Evolutionary conservation across 30 jellyfish, hydroid and myxozoan genomes (phyloP), one percentile per base, ranked within the genome.

Genomic region (Nemopilema nomurai): DNA sequence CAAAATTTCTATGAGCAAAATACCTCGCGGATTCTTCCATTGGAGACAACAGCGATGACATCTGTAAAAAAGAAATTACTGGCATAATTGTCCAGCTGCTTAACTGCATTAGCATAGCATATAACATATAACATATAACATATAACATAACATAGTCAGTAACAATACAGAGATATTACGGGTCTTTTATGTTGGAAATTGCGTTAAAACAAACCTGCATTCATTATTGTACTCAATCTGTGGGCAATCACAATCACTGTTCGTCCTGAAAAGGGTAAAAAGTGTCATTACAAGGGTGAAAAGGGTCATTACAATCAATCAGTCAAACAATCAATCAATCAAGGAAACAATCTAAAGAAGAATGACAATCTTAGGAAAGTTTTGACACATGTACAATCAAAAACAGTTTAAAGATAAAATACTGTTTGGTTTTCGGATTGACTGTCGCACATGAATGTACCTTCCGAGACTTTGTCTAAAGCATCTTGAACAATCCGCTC

Each of bases 161-260:
- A n/a, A n/a, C n/a, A n/a, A n/a, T n/a, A n/a, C n/a, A n/a, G n/a
- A 17, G 28, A 20, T 9, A 77, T 8, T 21, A 80, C 24, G 28
- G 6, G 67, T 19, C 4, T 33, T 8, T 18, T 25, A 31, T 16
- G 53, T 20, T 9, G 24, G 22, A 16, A 31, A 27, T 1, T 24
- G 1, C 27, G 79, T 28, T 50, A 24, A 32, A 27, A 81, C 97
- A 26, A 64, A 85, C 99, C 97, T 29, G 99, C 97, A 65, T 94
- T 89, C 19, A 82, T 96, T 6, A 94, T 89, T 7, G 99, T 94
- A 70, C 99, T 94, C 62, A 94, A 77, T 27, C 99, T 88, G 50
- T 94, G 99, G 1, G 99, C 99, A 84, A 94, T 94, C 18, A 94
- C 97, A 67, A 94, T 51, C 26, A 94, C 99, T 13, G 99, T 94